Percentiles rank a stretch among this genome's conserved stretches.
phyloP scores from a whole-genome alignment of 2,113 vertebrate genomes.

The Tetraodon nigroviridis region DNA sequence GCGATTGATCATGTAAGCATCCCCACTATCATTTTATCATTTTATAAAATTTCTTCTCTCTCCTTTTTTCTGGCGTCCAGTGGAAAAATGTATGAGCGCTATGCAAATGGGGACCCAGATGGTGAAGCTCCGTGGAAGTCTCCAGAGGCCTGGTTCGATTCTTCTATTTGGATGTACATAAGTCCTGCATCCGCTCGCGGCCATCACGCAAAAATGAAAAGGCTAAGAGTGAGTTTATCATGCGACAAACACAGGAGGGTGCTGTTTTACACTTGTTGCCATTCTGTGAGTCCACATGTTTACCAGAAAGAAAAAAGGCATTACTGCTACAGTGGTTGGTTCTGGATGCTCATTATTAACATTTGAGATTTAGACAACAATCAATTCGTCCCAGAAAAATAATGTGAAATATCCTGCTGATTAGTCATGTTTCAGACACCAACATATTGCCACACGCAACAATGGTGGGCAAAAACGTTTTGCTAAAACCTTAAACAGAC shows the following conservation, averaged over 20 bases:
- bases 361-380: too few species aligned
- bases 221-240: slow-evolving; percentile 90
- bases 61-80: slow-evolving; percentile 59
- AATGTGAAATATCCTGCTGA: too few species aligned
- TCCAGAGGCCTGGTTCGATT: slow-evolving; percentile 90
- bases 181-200: slow-evolving; percentile 94
- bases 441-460: too few species aligned
- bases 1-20: too few species aligned
- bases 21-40: slow-evolving; percentile 3
- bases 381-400: too few species aligned
- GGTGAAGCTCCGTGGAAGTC: slow-evolving; percentile 91
- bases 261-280: neutral
- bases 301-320: neutral
- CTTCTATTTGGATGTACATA: slow-evolving; percentile 93
- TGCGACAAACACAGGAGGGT: neutral
- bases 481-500: too few species aligned
- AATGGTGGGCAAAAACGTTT: too few species aligned
- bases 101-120: slow-evolving; percentile 96
- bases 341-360: too few species aligned
- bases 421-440: too few species aligned
- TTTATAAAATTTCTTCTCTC: neutral
- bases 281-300: neutral
- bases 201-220: slow-evolving; percentile 96
- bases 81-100: slow-evolving; percentile 95
- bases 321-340: too few species aligned